phyloP scores from a whole-genome alignment of 2,888 invertebrate genomes.

The Chrysomela aeneicollis region DNA sequence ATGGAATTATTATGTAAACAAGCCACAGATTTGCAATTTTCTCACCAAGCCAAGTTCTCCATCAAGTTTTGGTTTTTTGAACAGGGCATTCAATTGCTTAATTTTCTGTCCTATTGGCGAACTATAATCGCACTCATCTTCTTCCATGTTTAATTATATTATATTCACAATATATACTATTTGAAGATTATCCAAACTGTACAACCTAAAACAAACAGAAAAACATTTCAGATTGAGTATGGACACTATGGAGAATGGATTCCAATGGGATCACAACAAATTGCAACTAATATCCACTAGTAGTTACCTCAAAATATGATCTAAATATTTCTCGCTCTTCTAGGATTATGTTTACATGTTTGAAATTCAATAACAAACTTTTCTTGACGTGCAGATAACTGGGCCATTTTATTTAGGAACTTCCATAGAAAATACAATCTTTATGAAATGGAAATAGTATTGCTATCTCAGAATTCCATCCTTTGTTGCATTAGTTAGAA shows the following conservation, averaged over 20 bases:
- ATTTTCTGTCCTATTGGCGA: conserved; percentile 49
- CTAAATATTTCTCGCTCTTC: neutral
- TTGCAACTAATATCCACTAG: too few relatives aligned
- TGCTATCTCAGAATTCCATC: neutral
- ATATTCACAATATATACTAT: neutral
- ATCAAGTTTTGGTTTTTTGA: conserved; percentile 55
- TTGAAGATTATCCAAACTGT: neutral
- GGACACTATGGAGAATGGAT: too few relatives aligned
- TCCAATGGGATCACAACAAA: too few relatives aligned
- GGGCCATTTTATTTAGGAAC: conserved; percentile 5
- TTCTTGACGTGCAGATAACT: neutral
- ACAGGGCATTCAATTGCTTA: conserved; percentile 46
- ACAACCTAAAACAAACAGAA: neutral
- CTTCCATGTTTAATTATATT: conserved; percentile 30
- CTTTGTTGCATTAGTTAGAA: neutral
- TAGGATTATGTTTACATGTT: neutral
- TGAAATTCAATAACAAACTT: neutral
- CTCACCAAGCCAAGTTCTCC: conserved; percentile 51
- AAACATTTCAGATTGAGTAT: neutral
- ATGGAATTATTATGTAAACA: neutral
- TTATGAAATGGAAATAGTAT: neutral
- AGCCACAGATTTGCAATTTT: neutral
- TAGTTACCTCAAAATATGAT: conserved; percentile 4
- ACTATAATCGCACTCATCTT: conserved; percentile 37
- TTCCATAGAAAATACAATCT: neutral